Evolutionary conservation across 2,113 vertebrate genomes (phyloP), one percentile per base, ranked within the genome.

Genomic region (Spilogale gracilis): DNA sequence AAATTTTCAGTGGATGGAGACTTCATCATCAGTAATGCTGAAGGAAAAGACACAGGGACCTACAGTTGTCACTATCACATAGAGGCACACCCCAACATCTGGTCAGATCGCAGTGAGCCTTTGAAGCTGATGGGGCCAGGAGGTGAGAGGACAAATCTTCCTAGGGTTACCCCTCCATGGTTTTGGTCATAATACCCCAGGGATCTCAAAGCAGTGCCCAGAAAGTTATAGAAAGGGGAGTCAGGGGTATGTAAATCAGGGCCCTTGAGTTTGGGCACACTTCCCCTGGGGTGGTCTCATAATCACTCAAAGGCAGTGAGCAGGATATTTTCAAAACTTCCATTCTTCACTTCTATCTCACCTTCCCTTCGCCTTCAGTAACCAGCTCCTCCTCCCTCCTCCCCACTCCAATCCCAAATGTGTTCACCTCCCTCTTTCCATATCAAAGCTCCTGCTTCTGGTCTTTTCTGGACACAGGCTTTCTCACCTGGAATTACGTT

Each of bases 381-480:
- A 93, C 20, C 3, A 73, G 60, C 10, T 38, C 67, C 67, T 69
- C 32, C 67, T 69, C 32, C 67, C 67, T 69, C 45, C 25, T 38
- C 5, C 61, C 6, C 32, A 20, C 16, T 4, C 1, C 60, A 48
- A n/a, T 17, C 14, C 38, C 58, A 45, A 88, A 65, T 87, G 30
- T 85, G 48, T 85, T 83, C 63, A 52, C 21, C 27, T 95, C 45
- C 11, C 61, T 23, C 81, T 81, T 25, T 74, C 45, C 48, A 69
- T 43, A 94, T 81, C 89, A 92, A 90, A 48, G 27, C 13, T 83
- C 48, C 81, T 95, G 73, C 67, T 97, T 97, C 87, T 97, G 83
- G 52, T 95, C 58, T 98, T 93, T 67, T 98, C 94, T 97, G 79
- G 90, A 58, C 74, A 95, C 94, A 98, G 97, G 98, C 21, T 80